These are phyloP conservation scores for Blastobasis lacticolella DNA, from an alignment of 2,888 invertebrate species.

Conservation along the genomic window DNA sequence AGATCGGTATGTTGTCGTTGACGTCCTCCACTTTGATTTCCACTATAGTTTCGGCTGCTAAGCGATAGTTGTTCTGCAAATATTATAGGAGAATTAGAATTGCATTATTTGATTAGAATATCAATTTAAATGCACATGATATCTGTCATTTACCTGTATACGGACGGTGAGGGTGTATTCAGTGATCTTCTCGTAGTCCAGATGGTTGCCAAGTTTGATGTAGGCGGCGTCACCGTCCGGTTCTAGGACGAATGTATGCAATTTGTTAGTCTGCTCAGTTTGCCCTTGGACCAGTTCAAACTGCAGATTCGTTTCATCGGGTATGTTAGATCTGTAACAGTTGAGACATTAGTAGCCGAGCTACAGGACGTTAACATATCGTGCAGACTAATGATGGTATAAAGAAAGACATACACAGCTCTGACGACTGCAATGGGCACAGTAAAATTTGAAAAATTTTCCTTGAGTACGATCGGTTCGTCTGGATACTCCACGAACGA, in stretches of 20 bases:
- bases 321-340: constrained; percentile 79
- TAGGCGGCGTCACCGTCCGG: constrained; percentile 81
- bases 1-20: constrained; percentile 92
- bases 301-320: constrained; percentile 81
- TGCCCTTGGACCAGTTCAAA: constrained; percentile 88
- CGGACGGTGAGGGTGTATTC: constrained; percentile 89
- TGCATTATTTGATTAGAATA: too few species aligned
- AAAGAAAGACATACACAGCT: constrained; percentile 75
- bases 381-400: neutral
- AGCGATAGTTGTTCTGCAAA: constrained; percentile 81
- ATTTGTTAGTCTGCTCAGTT: constrained; percentile 89
- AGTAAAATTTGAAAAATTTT: constrained; percentile 83
- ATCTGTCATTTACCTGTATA: constrained; percentile 69
- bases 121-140: too few species aligned
- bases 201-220: constrained; percentile 82
- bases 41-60: constrained; percentile 86
- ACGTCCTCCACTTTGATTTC: constrained; percentile 88
- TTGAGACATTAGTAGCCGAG: too few species aligned
- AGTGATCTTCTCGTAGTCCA: constrained; percentile 90
- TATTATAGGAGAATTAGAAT: neutral
- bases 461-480: constrained; percentile 78
- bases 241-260: constrained; percentile 81
- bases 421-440: constrained; percentile 80
- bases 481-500: constrained; percentile 78
- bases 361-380: too few species aligned